Conservation (phyloP, 2,797 vertebrate species). For the Falco peregrinus region DNA sequence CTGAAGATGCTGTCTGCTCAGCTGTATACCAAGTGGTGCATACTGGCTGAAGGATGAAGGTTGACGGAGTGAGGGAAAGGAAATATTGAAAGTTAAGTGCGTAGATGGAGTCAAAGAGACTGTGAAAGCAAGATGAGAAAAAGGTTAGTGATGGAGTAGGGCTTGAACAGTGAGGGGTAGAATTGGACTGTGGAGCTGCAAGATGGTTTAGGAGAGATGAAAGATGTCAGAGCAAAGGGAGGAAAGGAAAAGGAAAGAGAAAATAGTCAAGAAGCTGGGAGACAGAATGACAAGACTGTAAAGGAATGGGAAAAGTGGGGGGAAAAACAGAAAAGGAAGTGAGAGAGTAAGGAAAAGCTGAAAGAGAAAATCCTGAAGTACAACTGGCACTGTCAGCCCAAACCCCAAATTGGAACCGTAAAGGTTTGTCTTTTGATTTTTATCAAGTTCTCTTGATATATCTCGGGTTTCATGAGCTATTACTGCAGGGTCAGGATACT, state of each 20-base stretch:
- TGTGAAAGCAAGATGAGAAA: background rate
- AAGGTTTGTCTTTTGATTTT: background rate
- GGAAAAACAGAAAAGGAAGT: background rate
- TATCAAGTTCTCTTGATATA: background rate
- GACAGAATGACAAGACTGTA: background rate
- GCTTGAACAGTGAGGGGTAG: background rate
- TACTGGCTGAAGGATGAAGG: background rate
- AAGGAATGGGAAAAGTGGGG: background rate
- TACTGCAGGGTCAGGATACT: background rate
- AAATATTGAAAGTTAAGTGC: background rate
- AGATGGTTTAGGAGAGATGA: background rate
- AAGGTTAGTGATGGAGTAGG: background rate
- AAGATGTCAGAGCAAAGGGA: background rate
- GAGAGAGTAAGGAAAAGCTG: background rate
- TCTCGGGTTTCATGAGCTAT: background rate
- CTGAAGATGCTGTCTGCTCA: background rate
- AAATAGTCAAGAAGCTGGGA: background rate
- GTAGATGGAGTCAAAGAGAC: background rate
- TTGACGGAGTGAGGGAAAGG: background rate
- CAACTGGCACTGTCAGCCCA: background rate
- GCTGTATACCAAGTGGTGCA: accelerated
- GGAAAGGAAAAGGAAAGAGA: background rate
- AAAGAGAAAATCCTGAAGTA: background rate
- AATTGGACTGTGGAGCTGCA: background rate
- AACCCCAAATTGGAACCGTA: background rate